Base-by-base conservation (phyloP, 2,797 vertebrate species). In the Chloroceryle amazona region DNA sequence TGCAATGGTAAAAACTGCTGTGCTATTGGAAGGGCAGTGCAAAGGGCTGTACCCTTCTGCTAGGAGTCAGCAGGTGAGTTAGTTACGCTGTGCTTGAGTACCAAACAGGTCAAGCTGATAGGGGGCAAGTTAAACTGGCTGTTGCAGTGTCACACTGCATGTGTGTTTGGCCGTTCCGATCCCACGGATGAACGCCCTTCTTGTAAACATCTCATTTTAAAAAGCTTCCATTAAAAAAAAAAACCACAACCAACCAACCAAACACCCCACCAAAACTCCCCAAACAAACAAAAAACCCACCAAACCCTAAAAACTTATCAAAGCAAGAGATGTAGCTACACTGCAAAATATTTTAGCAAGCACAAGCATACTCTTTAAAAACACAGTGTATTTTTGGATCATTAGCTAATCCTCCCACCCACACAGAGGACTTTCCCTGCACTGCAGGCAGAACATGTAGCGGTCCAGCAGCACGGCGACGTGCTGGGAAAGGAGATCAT, bases 401-500 rank as follows among this genome's bases (percentile, higher is more conserved):
- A 11, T 25, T 42, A 35, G 5, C 46, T 52, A 63, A 26, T 33
- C 76, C 25, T 78, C 25, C 13, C 25, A 26, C 31, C 14, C 33
- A 41, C 44, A 13, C 0, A 0, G 2, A 52, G 23, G 52, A 78
- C 57, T 33, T 12, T 41, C 10, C 13, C 52, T 63, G 61, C 41
- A 44, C 35, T 3, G 2, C 17, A 21, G 62, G 39, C 26, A 41
- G 52, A n/a, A 21, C 10, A 3, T 5, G n/a, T 1, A 1, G 12
- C 44, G 14, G 14, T 35, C 49, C 4, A 6, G 63, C 46, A 57
- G 33, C 11, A 20, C 0, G 3, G 22, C 33, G 33, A 88, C 21
- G 49, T 31, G n/a, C 54, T 26, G 18, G 63, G 41, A 71, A 74
- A 12, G 35, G 46, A 63, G 25, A 47, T 14, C 35, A 81, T 12